These are phyloP conservation scores for Tachystola acroxantha DNA, from an alignment of 2,888 invertebrate genomes.

Conservation along the genomic window DNA sequence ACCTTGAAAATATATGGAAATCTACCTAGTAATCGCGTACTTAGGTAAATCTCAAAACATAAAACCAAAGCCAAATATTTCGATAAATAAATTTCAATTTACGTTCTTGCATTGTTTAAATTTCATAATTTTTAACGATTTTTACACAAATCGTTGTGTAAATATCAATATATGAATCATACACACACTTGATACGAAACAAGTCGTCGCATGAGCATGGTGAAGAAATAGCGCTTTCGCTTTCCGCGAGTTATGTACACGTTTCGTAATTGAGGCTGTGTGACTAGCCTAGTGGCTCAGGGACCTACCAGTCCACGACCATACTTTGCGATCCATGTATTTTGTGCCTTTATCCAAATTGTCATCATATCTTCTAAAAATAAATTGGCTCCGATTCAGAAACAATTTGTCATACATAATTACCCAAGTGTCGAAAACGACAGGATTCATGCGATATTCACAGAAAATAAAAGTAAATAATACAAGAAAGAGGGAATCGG, in stretches of 20 bases:
- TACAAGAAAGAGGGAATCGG: slow-evolving; percentile 28
- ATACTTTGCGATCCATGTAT: slow-evolving; percentile 2
- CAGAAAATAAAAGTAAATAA: slow-evolving; percentile 9
- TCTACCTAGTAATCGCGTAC: too few species aligned
- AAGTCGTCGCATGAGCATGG: slow-evolving; percentile 42
- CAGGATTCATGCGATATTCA: neutral
- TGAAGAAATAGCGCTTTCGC: slow-evolving; percentile 75
- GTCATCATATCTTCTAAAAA: too few species aligned
- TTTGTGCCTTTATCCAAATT: too few species aligned
- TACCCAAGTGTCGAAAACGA: neutral
- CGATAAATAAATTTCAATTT: too few species aligned
- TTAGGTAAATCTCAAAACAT: too few species aligned
- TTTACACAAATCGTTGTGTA: too few species aligned
- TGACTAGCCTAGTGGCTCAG: slow-evolving; percentile 51
- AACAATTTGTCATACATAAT: neutral
- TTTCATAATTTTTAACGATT: too few species aligned
- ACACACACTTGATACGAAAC: slow-evolving; percentile 12
- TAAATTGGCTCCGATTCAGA: too few species aligned
- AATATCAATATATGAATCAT: slow-evolving; percentile 9
- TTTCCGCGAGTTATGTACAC: slow-evolving; percentile 71
- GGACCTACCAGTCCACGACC: slow-evolving; percentile 38
- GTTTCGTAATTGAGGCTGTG: slow-evolving; percentile 72
- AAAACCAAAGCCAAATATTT: too few species aligned
- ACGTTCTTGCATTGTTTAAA: too few species aligned
- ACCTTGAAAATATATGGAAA: too few species aligned